phyloP scores from a whole-genome alignment of 2,888 invertebrate species.

The Ophraella communa region DNA sequence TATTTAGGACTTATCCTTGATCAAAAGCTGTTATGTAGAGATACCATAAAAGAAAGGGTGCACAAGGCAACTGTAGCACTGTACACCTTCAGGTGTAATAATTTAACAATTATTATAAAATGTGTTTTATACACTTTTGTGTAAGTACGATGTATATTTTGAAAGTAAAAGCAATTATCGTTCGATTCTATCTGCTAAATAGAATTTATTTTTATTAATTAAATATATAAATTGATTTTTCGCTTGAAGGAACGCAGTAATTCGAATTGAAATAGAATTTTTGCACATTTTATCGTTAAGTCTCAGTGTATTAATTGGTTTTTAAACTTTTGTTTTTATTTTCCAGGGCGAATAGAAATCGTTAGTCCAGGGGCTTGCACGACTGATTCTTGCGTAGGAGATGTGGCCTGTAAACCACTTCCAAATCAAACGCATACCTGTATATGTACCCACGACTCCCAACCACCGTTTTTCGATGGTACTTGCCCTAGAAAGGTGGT shows the following conservation, averaged over 20 bases:
- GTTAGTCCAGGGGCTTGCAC: conserved; percentile 58
- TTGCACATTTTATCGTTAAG: neutral
- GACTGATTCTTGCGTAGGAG: conserved; percentile 66
- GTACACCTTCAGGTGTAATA: no score
- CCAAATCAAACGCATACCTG: conserved; percentile 66
- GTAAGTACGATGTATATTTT: no score
- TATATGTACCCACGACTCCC: conserved; percentile 72
- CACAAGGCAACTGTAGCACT: no score
- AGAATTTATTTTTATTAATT: no score
- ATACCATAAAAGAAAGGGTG: no score
- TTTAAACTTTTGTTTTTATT: neutral
- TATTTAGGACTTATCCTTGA: no score
- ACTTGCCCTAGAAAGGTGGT: conserved; percentile 67
- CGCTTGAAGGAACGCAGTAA: neutral
- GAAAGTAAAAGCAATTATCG: no score
- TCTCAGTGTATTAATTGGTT: neutral
- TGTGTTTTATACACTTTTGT: no score
- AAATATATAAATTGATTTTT: neutral
- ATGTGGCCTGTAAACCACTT: conserved; percentile 67
- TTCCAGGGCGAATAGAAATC: neutral
- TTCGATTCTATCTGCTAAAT: no score
- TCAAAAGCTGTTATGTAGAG: no score
- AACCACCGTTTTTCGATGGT: conserved; percentile 67
- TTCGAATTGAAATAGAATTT: neutral
- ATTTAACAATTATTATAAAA: no score